Percentiles rank a stretch among this genome's conserved stretches.
Evolutionary conservation across 2,113 vertebrate species (phyloP).

Genomic region (Puntigrus tetrazona): DNA sequence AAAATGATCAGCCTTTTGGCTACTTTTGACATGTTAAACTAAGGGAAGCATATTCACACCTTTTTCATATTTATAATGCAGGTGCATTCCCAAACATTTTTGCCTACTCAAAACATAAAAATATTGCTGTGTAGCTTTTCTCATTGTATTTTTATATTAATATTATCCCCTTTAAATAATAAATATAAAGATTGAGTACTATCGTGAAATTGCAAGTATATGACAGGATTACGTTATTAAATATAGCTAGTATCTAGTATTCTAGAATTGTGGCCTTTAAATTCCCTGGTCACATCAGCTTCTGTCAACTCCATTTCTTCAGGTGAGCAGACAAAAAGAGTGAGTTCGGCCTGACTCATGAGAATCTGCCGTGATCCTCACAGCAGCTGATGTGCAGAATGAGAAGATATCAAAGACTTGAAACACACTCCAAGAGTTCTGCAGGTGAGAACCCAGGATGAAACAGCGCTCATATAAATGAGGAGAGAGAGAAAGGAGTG

Average conservation of each 20-base stretch:
- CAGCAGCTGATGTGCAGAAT: slow-evolving; percentile 49
- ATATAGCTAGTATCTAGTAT: no score
- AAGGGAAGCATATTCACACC: not conserved
- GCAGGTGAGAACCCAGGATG: slow-evolving; percentile 54
- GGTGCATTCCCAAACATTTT: not conserved
- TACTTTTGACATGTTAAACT: not conserved
- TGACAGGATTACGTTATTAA: no score
- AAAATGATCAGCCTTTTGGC: not conserved
- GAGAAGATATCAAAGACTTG: not conserved
- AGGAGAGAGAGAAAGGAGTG: slow-evolving; percentile 16
- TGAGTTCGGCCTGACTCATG: not conserved
- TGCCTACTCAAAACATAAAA: not conserved
- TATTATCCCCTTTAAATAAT: no score
- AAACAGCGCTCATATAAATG: slow-evolving; percentile 54
- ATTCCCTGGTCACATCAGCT: not conserved
- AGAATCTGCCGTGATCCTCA: slow-evolving; percentile 51
- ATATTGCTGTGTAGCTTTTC: not conserved
- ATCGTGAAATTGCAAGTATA: no score
- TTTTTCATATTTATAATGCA: not conserved
- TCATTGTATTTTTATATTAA: not conserved
- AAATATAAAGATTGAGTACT: no score
- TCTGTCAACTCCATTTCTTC: not conserved
- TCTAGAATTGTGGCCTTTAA: not conserved
- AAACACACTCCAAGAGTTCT: slow-evolving; percentile 39
- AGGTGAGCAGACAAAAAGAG: slow-evolving; percentile 21